Evolutionary conservation across 2,888 invertebrate genomes (phyloP).

Genomic region (Drosophila quinaria): DNA sequence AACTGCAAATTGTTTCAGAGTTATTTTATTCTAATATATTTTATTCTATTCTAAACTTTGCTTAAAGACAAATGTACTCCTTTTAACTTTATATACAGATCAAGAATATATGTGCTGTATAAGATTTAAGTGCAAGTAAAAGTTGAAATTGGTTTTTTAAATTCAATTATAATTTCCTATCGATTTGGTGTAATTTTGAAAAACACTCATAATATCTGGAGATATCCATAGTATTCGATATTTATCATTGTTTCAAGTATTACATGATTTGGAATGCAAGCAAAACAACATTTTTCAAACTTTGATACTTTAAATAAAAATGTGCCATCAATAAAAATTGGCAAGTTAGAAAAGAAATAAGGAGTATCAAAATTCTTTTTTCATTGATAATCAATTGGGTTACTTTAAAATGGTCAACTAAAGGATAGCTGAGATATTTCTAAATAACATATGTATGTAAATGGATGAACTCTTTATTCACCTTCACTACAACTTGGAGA

Average conservation of each 20-base stretch:
- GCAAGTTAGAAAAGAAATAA: not conserved
- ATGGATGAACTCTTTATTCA: conserved; percentile 7
- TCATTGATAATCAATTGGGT: not conserved
- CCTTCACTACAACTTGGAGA: conserved; percentile 29
- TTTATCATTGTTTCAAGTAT: not conserved
- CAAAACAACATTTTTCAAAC: not conserved
- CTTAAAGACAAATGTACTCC: too few species aligned
- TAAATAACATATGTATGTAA: not conserved
- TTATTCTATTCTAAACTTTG: too few species aligned
- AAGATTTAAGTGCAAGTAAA: too few species aligned
- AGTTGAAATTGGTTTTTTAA: too few species aligned
- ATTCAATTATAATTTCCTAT: too few species aligned
- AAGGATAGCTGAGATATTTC: not conserved
- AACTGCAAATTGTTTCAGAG: too few species aligned
- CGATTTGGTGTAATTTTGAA: too few species aligned
- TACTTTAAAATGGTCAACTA: conserved; percentile 1
- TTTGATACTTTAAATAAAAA: not conserved
- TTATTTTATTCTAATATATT: too few species aligned
- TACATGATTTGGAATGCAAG: not conserved
- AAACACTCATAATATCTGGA: too few species aligned
- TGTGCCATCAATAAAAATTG: not conserved
- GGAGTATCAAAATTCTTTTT: not conserved
- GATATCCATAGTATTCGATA: not conserved
- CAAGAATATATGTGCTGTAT: too few species aligned
- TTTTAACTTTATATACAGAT: too few species aligned